phyloP scores from a whole-genome alignment of 1,140 invertebrate genomes.

The Hypothenemus hampei region DNA sequence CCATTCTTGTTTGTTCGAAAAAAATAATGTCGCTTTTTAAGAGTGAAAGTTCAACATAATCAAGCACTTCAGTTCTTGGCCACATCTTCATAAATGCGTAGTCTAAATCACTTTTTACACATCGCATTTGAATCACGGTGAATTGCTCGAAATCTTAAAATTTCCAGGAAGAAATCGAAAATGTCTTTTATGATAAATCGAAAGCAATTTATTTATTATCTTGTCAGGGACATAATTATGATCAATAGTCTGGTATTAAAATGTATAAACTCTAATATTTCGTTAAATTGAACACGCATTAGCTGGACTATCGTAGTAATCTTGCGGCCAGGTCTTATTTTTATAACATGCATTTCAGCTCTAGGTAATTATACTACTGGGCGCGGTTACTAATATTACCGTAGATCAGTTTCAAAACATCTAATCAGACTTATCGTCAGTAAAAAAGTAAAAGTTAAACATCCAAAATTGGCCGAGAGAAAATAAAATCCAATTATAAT shows the following conservation, averaged over 20 bases:
- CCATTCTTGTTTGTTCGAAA: too few species aligned
- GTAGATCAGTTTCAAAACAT: not conserved
- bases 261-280: not conserved
- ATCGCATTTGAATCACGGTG: not conserved
- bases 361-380: not conserved
- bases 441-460: slow-evolving; percentile 2
- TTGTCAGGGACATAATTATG: not conserved
- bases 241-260: not conserved
- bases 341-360: not conserved
- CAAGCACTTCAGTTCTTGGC: not conserved
- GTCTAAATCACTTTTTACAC: slow-evolving; percentile 6
- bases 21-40: slow-evolving; percentile 6
- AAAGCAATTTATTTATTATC: not conserved
- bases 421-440: not conserved
- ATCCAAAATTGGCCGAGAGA: not conserved
- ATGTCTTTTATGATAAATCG: not conserved
- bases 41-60: slow-evolving; percentile 7
- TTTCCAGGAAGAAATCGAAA: not conserved
- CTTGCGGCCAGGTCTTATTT: not conserved
- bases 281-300: not conserved
- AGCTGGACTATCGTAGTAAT: not conserved
- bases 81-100: not conserved
- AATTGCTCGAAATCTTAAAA: slow-evolving; percentile 2
- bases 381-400: not conserved
- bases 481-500: not conserved